Base-by-base conservation (phyloP, 2,797 vertebrate genomes). In the Microcaecilia unicolor region DNA sequence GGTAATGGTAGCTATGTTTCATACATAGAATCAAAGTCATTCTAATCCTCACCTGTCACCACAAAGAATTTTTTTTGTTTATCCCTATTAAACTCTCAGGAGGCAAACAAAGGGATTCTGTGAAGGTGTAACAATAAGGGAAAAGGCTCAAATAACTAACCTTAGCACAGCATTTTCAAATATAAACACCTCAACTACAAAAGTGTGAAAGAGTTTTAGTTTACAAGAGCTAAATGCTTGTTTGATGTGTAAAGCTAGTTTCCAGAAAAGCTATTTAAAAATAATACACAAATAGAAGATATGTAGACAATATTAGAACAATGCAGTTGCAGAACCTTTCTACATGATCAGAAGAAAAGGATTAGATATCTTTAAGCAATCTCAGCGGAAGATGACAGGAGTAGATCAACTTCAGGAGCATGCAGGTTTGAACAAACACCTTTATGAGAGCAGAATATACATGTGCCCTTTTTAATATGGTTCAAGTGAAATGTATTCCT, bases 21-120 rank as follows among this genome's bases (percentile, higher is more conserved):
- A 51, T 20, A 64, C 14, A 1, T 6, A 54, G 25, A 35, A 37
- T 58, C 44, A 47, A 44, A 51, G 51, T 48, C 50, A 17, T 49
- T 69, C 59, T 49, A 55, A 55, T 50, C 46, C 26, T 53, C 44
- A 60, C 55, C 63, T 66, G 48, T 18, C 50, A 56, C 47, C 57
- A 64, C 51, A 61, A 65, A 61, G 45, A 53, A 59, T 33, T 51
- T 53, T n/a, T 50, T 53, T 51, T 49, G 50, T 74, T 68, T 69
- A 42, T 40, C 15, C 44, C 37, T 14, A 17, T 21, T 63, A 25
- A 39, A 37, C 34, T 58, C 55, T 26, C 9, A 58, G 4, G 30
- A 57, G 33, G 36, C 44, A 64, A 65, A 75, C 43, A 64, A 74
- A 67, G 44, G 50, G 44, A 64, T 70, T 33, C 15, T 34, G 48